Percentiles rank a stretch among this genome's conserved stretches.
These are phyloP conservation scores for Gymnodraco acuticeps DNA, from an alignment of 2,797 vertebrate species.

Conservation along the genomic window DNA sequence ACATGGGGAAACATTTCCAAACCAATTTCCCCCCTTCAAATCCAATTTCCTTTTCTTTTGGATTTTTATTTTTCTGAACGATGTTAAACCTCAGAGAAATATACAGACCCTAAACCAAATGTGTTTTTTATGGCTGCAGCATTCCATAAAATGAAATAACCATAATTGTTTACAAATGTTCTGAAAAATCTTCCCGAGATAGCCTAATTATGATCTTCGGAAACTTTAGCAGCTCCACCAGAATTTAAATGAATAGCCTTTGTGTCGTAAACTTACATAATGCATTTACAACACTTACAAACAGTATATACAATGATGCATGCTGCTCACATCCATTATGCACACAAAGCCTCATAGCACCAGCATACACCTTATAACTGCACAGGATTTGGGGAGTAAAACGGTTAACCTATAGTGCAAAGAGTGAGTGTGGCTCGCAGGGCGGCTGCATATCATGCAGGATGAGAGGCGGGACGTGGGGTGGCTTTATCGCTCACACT, in stretches of 20 bases:
- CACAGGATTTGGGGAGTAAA: constrained; percentile 71
- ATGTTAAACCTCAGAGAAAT: constrained; percentile 2
- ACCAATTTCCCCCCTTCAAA: not conserved
- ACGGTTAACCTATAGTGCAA: constrained; percentile 74
- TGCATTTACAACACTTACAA: constrained; percentile 6
- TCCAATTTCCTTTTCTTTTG: not conserved
- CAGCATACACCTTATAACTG: constrained; percentile 56
- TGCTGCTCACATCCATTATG: constrained; percentile 29
- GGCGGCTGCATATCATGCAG: constrained; percentile 64
- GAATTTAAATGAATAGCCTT: not conserved
- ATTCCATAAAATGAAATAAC: not conserved
- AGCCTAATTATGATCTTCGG: constrained; percentile 1
- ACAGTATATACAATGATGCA: constrained; percentile 18
- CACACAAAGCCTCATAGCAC: constrained; percentile 42
- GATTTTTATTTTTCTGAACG: not conserved
- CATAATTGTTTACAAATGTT: constrained; percentile 6
- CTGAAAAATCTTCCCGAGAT: constrained; percentile 2
- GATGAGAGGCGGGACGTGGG: constrained; percentile 69
- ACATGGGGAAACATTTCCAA: not conserved
- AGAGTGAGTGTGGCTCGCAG: constrained; percentile 62
- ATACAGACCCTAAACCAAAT: not conserved
- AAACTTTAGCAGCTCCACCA: constrained; percentile 1
- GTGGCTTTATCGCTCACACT: constrained; percentile 79
- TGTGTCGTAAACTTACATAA: not conserved
- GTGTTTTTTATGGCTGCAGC: not conserved